Conservation (phyloP, 2,797 vertebrate species). For the Hapalemur alaotrensis region DNA sequence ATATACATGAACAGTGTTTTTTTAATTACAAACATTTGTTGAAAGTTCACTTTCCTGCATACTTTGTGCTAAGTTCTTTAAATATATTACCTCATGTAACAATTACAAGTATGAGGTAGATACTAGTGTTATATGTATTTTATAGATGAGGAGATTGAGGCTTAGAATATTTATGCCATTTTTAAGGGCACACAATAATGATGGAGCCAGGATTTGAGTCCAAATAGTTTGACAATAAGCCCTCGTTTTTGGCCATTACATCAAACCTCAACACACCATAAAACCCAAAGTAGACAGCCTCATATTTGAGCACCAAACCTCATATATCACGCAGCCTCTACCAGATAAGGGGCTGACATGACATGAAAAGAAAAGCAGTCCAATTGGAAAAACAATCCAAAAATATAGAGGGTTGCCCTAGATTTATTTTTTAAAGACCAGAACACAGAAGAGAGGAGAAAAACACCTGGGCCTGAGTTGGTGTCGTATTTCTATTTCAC, state of each 20-base stretch:
- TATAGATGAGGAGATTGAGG: neutral
- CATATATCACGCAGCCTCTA: neutral
- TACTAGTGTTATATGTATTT: neutral
- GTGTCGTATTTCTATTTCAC: conserved; percentile 80
- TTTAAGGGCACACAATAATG: neutral
- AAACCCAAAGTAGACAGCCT: neutral
- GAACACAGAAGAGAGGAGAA: conserved; percentile 61
- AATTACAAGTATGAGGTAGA: neutral
- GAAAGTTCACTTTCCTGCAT: neutral
- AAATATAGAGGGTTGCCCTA: neutral
- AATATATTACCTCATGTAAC: neutral
- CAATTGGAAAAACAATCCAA: neutral
- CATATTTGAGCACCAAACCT: neutral
- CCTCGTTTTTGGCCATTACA: neutral
- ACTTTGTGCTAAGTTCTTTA: neutral
- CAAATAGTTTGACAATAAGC: neutral
- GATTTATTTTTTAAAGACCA: conserved; percentile 33
- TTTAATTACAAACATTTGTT: neutral
- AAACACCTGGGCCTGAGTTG: conserved; percentile 74
- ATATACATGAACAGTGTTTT: neutral
- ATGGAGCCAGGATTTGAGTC: neutral
- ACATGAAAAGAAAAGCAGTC: neutral
- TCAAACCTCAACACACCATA: neutral
- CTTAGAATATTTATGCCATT: neutral
- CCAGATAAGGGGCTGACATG: neutral